Base-by-base conservation (phyloP, 2,888 invertebrate species). In the Chrysomela aeneicollis region DNA sequence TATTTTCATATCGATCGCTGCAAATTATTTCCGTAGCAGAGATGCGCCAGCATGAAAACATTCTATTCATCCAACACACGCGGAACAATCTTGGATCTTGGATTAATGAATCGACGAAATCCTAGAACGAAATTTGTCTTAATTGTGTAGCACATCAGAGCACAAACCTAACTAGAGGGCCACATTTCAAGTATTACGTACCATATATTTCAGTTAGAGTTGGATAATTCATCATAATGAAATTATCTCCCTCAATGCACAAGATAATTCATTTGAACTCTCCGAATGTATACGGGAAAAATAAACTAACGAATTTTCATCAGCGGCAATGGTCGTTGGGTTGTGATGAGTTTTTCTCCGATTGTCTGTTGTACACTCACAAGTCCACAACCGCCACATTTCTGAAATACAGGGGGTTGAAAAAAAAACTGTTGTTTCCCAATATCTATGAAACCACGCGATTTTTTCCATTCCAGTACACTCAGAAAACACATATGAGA, bases 191-290 rank as follows among this genome's bases (percentile, higher is more conserved):
- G 66, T 70, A 67, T 66, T 70, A 59, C 65, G 70, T 64, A 72
- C 71, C 73, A 72, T 74, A 73, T 71, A 73, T 74, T 72, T 72
- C 74, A 74, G 73, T 74, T 74, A 73, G 66, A 54, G 53, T 66
- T 57, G 49, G 50, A 67, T 69, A 70, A 73, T 74, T 73, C 70
- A 73, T 74, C 73, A 73, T 66, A 61, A 67, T 61, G 57, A 62
- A 69, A 70, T 68, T 71, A 68, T 69, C 69, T 62, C 65, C 49
- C 64, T 63, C 57, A 17, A 57, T 46, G 57, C 22, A 57, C 46
- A n/a, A 46, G 57, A 57, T 26, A 46, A 57, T 57, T 17, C n/a
- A 46, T 46, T 46, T 46, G 46, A n/a, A 19, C 21, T 47, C 2
- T 42, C 42, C 42, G 15, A 42, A n/a, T 15, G 42, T 42, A 15